A percentile compares a stretch with the other conserved stretches of the same genome.
phyloP scores from a whole-genome alignment of 2,797 vertebrate genomes.

The Eutrigla gurnardus region DNA sequence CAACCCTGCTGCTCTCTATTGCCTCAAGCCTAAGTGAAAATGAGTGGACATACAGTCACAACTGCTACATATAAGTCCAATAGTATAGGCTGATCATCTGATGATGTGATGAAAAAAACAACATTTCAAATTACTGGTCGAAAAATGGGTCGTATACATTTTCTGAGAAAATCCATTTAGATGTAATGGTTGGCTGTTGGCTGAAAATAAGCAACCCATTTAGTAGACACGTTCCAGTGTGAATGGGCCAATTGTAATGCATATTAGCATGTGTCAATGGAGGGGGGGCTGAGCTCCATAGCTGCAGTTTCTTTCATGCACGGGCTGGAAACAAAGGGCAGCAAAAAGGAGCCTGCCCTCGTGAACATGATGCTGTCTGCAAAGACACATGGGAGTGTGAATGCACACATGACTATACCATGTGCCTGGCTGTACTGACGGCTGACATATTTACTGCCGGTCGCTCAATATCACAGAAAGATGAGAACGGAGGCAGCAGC shows the following conservation, averaged over 20 bases:
- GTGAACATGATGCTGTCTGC: slow-evolving; percentile 37
- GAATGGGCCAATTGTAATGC: slow-evolving; percentile 76
- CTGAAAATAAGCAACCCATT: slow-evolving; percentile 56
- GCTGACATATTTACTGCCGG: background rate
- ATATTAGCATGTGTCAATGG: slow-evolving; percentile 67
- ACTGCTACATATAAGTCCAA: too few relatives aligned
- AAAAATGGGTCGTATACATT: slow-evolving; percentile 10
- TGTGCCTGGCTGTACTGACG: slow-evolving; percentile 13
- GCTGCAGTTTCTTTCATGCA: slow-evolving; percentile 58
- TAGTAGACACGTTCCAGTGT: slow-evolving; percentile 51
- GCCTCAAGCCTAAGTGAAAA: background rate
- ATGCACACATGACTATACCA: slow-evolving; percentile 26
- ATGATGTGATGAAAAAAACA: background rate
- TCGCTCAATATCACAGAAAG: background rate
- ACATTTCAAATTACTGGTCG: background rate
- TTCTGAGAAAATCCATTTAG: slow-evolving; percentile 29
- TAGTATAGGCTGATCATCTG: background rate
- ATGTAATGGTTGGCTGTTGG: slow-evolving; percentile 30
- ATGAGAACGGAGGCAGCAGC: background rate
- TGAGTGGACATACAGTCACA: background rate
- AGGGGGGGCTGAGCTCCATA: slow-evolving; percentile 31
- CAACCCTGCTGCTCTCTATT: too few relatives aligned
- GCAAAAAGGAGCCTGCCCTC: slow-evolving; percentile 64
- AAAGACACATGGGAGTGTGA: slow-evolving; percentile 15
- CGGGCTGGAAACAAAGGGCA: slow-evolving; percentile 64